Evolutionary conservation across 2,113 vertebrate species (phyloP), one percentile per base, ranked within the genome.

Genomic region (Panurus biarmicus): DNA sequence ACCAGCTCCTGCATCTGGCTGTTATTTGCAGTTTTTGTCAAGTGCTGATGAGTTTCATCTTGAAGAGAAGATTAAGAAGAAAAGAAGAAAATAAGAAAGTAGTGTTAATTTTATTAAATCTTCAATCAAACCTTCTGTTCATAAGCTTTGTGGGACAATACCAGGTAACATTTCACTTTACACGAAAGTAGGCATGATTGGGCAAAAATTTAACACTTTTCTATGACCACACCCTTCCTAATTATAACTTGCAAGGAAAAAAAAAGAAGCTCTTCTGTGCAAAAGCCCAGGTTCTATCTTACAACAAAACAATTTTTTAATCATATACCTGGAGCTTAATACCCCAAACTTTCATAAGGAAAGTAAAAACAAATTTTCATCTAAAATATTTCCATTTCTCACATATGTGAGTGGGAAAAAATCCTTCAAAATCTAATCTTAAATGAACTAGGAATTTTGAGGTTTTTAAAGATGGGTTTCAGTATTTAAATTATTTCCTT

Each of bases 11-110:
- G 97, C 98, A 98, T 98, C 98, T 98, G 98, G 97, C 97, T 98
- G 97, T 97, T 98, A 98, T 98, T 98, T 98, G 98, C 98, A 98
- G 98, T 98, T 98, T 98, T 98, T 98, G 97, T 98, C 98, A 98
- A 98, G 98, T 98, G 98, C 98, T 98, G 98, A 98, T 98, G 98
- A 98, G 97, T 98, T 98, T 98, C 97, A 98, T 98, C 97, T 98
- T 98, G 97, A 98, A 98, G 97, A 91, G 96, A 97, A 97, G 97
- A 97, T 98, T 98, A 98, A 98, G 97, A 98, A 97, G 97, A 98
- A 98, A 97, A 97, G 96, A 97, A 90, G 97, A 97, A 98, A 97
- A 96, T 96, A 97, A 97, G 97, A 97, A 97, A 97, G 97, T 97
- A 98, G 98, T 97, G 98, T 97, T 98, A 98, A 98, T 97, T 98